Evolutionary conservation across 2,888 invertebrate species (phyloP), one percentile per base, ranked within the genome.

Genomic region (Drosophila vallismaia): DNA sequence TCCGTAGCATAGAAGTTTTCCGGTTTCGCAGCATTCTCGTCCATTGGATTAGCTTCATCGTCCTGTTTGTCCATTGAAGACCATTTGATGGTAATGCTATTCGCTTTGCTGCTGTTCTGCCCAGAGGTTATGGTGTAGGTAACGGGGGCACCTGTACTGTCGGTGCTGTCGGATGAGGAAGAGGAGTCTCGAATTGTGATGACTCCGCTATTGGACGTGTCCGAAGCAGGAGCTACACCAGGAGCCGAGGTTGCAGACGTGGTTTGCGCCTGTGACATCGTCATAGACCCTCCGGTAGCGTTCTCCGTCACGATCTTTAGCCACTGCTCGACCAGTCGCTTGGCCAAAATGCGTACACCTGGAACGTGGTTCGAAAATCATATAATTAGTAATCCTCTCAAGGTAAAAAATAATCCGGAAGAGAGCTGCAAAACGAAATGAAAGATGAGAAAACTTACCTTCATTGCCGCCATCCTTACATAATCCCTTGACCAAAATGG

Each of bases 271-370:
- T 64, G 45, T 24, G 58, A 3, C 14, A 56, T 7, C 7, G 31
- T 12, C 49, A 19, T 31, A 49, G 8, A 49, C 14, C 31, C 40
- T 31, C 66, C 44, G 33, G 38, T 93, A 64, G 94, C 93, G 91
- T 95, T 95, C 68, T 95, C 95, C 91, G 97, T 97, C 1, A 98
- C 97, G 62, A 97, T 95, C 91, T 95, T 95, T 82, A 97, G 93
- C 98, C 98, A 98, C 89, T 96, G 96, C 88, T 97, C 96, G 29
- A 98, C 97, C 64, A 98, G 93, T 84, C 95, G 95, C 60, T 94
- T 94, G 10, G 98, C 96, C 81, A 97, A 92, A 62, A 94, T 93
- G 89, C 95, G 94, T 60, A 97, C 95, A 89, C 94, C 96, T 96
- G 92, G 82, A 93, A 93, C 69, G 77, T 40, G 52, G 75, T 38